phyloP scores from a whole-genome alignment of 2,888 invertebrate species.

The Apodemia zela region DNA sequence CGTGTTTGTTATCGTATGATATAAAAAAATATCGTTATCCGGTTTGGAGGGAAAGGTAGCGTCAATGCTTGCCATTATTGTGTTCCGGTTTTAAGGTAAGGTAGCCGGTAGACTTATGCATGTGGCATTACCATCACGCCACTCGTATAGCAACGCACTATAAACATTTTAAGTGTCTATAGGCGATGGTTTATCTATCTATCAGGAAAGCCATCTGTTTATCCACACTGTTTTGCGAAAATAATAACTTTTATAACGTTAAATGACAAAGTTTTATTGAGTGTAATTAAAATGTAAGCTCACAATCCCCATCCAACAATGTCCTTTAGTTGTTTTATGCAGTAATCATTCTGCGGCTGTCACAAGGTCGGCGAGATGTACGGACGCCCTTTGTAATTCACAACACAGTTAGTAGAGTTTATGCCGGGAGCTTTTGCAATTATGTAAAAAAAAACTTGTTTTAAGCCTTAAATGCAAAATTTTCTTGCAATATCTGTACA shows the following conservation, averaged over 20 bases:
- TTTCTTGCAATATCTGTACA: not conserved
- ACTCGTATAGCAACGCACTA: too few species aligned
- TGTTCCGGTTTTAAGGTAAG: too few species aligned
- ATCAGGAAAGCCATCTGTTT: too few species aligned
- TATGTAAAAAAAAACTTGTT: not conserved
- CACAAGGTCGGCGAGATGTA: not conserved
- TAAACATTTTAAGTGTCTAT: too few species aligned
- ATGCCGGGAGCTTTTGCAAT: not conserved
- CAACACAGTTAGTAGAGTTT: too few species aligned
- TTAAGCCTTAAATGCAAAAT: not conserved
- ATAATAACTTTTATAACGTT: not conserved
- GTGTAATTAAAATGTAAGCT: conserved; percentile 1
- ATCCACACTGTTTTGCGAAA: not conserved
- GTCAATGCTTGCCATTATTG: too few species aligned
- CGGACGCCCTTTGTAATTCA: not conserved
- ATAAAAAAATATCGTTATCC: too few species aligned
- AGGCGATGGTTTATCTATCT: too few species aligned
- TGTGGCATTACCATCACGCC: too few species aligned
- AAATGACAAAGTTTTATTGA: not conserved
- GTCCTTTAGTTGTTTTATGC: not conserved
- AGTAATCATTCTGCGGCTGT: not conserved
- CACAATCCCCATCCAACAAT: not conserved
- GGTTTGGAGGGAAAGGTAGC: too few species aligned
- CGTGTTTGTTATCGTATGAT: too few species aligned
- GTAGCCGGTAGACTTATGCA: too few species aligned